Conservation (phyloP, 2,797 vertebrate genomes). For the Pseudomugil tenellus region DNA sequence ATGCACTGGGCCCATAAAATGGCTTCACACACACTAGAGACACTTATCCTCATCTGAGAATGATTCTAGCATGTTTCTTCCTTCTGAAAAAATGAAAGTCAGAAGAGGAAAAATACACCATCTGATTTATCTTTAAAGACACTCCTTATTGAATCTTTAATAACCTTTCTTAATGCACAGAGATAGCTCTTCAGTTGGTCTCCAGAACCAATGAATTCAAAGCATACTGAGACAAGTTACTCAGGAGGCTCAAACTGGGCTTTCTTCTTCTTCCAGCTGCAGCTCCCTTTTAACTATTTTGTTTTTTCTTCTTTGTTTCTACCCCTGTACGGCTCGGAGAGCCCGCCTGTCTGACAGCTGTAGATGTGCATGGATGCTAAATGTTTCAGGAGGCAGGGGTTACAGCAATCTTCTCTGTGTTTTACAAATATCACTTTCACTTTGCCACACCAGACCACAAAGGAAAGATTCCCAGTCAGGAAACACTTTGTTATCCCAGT, state of each 20-base stretch:
- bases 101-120: conserved; percentile 18
- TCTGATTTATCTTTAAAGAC: conserved; percentile 79
- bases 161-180: conserved; percentile 54
- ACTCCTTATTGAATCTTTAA: conserved; percentile 76
- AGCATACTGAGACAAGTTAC: conserved; percentile 49
- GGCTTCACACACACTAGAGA: no score
- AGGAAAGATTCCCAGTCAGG: conserved; percentile 6
- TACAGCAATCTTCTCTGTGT: conserved; percentile 31
- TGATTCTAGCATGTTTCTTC: no score
- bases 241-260: conserved; percentile 31
- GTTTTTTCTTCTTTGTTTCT: conserved; percentile 50
- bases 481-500: conserved; percentile 31
- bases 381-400: conserved; percentile 61
- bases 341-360: conserved; percentile 12
- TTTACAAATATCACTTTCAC: conserved; percentile 42
- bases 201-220: conserved; percentile 64
- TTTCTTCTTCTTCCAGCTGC: conserved; percentile 46
- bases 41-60: no score
- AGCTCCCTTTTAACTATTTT: conserved; percentile 27
- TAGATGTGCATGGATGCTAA: conserved; percentile 37
- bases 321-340: conserved; percentile 12
- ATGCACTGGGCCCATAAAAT: no score
- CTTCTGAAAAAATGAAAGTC: conserved; percentile 19
- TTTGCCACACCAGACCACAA: conserved; percentile 27
- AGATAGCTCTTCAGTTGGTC: conserved; percentile 58